Percentiles rank a stretch among this genome's conserved stretches.
These are phyloP conservation scores for Zelostemma sp. DNA, from an alignment of 1,140 invertebrate species.

Conservation along the genomic window DNA sequence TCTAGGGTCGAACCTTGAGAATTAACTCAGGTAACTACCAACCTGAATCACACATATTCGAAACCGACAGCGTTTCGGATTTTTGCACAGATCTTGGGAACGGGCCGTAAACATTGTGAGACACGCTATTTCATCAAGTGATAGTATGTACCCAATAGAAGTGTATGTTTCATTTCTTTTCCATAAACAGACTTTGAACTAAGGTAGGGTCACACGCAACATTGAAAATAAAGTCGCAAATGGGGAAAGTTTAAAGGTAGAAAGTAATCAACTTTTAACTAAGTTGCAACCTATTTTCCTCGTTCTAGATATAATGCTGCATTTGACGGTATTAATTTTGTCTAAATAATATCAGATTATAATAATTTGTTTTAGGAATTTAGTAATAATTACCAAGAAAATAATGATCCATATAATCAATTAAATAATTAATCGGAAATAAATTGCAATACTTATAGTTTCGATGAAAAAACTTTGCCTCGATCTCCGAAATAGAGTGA, in stretches of 20 bases:
- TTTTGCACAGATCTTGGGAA: background rate
- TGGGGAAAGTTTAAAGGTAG: background rate
- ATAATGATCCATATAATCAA: no score
- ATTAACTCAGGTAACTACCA: conserved; percentile 24
- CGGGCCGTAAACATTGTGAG: background rate
- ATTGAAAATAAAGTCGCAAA: background rate
- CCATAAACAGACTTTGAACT: background rate
- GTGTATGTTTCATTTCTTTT: no score
- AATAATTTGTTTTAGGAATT: no score
- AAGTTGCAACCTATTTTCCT: background rate
- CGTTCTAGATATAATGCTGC: background rate
- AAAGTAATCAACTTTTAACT: background rate
- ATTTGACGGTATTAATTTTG: background rate
- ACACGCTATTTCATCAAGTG: background rate
- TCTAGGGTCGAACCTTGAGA: conserved; percentile 38
- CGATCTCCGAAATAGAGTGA: no score
- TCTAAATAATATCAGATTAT: no score
- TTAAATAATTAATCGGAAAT: no score
- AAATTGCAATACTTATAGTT: no score
- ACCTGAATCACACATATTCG: conserved; percentile 9
- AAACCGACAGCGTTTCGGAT: background rate
- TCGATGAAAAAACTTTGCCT: no score
- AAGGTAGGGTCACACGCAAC: background rate
- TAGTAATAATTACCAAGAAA: no score
- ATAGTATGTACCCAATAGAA: background rate